Percentiles rank a stretch among this genome's conserved stretches.
Evolutionary conservation across 2,797 vertebrate genomes (phyloP).

Genomic region (Myotis vivesi): DNA sequence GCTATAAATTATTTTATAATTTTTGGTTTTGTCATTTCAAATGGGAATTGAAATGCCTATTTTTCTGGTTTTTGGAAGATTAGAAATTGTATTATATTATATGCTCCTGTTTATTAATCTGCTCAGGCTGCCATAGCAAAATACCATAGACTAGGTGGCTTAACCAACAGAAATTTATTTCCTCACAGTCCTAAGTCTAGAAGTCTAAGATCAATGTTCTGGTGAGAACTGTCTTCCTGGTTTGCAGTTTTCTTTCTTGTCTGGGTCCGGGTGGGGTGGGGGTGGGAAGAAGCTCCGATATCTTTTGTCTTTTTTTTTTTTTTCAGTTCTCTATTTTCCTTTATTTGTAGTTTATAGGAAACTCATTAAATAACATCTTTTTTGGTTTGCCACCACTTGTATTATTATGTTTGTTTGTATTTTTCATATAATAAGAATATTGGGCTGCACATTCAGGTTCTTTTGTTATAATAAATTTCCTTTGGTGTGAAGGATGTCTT

Average conservation of each 20-base stretch:
- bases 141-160: neutral
- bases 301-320: too few relatives aligned
- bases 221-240: neutral
- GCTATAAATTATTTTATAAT: neutral
- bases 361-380: constrained; percentile 52
- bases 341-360: constrained; percentile 54
- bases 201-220: neutral
- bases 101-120: neutral
- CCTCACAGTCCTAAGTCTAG: neutral
- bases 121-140: neutral
- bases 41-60: neutral
- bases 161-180: constrained; percentile 9
- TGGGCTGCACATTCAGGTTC: neutral
- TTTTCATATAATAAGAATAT: constrained; percentile 56
- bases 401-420: constrained; percentile 57
- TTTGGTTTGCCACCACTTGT: constrained; percentile 47
- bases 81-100: neutral
- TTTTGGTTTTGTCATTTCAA: constrained; percentile 8
- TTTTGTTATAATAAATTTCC: constrained; percentile 56
- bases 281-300: neutral
- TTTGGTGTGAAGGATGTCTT: constrained; percentile 46
- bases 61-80: neutral
- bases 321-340: constrained; percentile 65
- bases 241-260: neutral
- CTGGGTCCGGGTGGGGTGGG: neutral